Conservation (phyloP, 2,888 invertebrate genomes). For the Patella depressa region DNA sequence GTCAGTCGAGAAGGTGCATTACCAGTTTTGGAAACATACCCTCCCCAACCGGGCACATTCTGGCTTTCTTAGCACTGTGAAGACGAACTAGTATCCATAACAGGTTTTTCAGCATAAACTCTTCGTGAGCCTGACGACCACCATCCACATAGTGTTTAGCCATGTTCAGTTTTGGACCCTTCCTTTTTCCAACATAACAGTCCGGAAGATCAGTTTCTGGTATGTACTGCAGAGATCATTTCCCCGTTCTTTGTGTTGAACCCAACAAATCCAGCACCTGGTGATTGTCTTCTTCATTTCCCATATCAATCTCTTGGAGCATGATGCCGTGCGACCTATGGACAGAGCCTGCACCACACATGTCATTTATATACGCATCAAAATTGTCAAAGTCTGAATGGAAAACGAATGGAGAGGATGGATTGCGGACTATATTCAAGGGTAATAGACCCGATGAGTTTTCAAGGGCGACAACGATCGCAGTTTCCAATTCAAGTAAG, state of each 20-base stretch:
- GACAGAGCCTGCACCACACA: constrained; percentile 36
- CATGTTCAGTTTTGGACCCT: too few relatives aligned
- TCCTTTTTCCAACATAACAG: too few relatives aligned
- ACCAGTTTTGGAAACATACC: constrained; percentile 39
- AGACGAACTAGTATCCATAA: too few relatives aligned
- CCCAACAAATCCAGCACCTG: too few relatives aligned
- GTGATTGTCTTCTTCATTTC: too few relatives aligned
- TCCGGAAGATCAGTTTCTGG: too few relatives aligned
- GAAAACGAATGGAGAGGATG: constrained; percentile 35
- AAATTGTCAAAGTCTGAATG: constrained; percentile 52
- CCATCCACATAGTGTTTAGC: too few relatives aligned
- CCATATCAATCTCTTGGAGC: constrained; percentile 40
- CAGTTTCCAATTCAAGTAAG: constrained; percentile 36
- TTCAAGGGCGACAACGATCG: constrained; percentile 36
- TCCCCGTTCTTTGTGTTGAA: too few relatives aligned
- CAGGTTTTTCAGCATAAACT: too few relatives aligned
- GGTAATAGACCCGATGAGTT: constrained; percentile 37
- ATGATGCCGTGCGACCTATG: constrained; percentile 49
- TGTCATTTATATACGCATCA: constrained; percentile 41
- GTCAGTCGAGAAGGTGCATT: constrained; percentile 31
- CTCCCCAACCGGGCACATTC: constrained; percentile 35
- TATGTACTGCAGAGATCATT: too few relatives aligned
- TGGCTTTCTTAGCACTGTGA: too few relatives aligned
- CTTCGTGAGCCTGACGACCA: too few relatives aligned
- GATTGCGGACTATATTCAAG: constrained; percentile 35